Conservation (phyloP, 1,140 invertebrate species). For the Drosophila orosa region DNA sequence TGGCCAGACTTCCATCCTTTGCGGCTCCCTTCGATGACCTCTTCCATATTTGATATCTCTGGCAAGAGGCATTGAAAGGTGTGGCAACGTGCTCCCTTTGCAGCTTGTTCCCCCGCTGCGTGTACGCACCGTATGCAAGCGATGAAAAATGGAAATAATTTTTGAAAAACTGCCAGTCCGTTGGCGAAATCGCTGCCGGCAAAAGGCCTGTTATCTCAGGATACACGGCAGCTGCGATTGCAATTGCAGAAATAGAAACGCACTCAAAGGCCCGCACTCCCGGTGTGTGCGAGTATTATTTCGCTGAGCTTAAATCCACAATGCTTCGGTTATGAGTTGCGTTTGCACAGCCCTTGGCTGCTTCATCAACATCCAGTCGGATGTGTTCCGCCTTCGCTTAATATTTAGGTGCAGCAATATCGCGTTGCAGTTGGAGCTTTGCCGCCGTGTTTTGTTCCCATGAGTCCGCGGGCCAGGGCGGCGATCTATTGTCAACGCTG, state of each 20-base stretch:
- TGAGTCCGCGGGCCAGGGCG: conserved; percentile 29
- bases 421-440: conserved; percentile 39
- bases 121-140: neutral
- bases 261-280: neutral
- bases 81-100: too few relatives aligned
- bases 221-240: conserved; percentile 16
- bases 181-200: conserved; percentile 1
- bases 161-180: conserved; percentile 29
- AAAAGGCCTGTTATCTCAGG: conserved; percentile 1
- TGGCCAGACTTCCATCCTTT: neutral
- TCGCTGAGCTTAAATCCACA: conserved; percentile 21
- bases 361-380: conserved; percentile 53
- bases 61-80: neutral
- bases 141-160: conserved; percentile 34
- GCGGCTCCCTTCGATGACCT: neutral
- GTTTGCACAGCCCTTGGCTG: conserved; percentile 35
- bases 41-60: neutral
- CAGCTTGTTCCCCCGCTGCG: neutral
- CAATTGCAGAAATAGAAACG: conserved; percentile 14
- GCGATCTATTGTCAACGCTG: conserved; percentile 57
- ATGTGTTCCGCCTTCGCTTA: conserved; percentile 19
- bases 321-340: conserved; percentile 29
- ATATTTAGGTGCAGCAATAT: conserved; percentile 11
- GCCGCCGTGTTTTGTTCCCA: conserved; percentile 61
- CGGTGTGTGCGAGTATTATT: conserved; percentile 31